Base-by-base conservation (phyloP, 2,888 invertebrate species). In the Tethea ocularis region DNA sequence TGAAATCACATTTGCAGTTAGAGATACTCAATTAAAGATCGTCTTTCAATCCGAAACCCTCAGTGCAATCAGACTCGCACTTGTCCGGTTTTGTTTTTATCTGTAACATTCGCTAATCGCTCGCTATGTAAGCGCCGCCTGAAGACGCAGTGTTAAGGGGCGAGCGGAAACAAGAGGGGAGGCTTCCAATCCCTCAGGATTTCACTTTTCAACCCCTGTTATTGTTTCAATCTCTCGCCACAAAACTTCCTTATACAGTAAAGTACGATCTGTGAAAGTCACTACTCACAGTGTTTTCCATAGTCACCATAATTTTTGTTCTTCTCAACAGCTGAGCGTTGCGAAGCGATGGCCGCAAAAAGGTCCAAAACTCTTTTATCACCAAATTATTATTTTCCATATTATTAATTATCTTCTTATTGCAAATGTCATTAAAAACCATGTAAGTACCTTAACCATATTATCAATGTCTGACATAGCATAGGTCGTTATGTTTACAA, bases 141-240 rank as follows among this genome's bases (percentile, higher is more conserved):
- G 20, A 62, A 67, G 64, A 66, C 67, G 61, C 58, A 63, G 63
- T 63, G 62, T 62, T 59, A 63, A 66, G 64, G 63, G 72, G 68
- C 38, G 54, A n/a, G 68, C 61, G 70, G 65, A 57, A 58, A 63
- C 60, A 60, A 62, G 69, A 67, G 73, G 72, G 66, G 63, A 63
- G 62, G 64, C 59, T 65, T 68, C 67, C 61, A 69, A 71, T 81
- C 88, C 82, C 88, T 24, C 58, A 84, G 82, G 86, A 85, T 74
- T 75, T 75, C 72, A 68, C 82, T 81, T 74, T 78, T 81, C 83
- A 80, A 77, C 83, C 86, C 85, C 86, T 84, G 88, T 89, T 89
- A 90, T 91, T 91, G 91, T 91, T 91, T 90, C 90, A 88, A 88
- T 89, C 86, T 84, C 86, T 80, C 83, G 81, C 76, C 82, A 59